Conservation (phyloP, 2,113 vertebrate genomes). For the Microtus montanus region DNA sequence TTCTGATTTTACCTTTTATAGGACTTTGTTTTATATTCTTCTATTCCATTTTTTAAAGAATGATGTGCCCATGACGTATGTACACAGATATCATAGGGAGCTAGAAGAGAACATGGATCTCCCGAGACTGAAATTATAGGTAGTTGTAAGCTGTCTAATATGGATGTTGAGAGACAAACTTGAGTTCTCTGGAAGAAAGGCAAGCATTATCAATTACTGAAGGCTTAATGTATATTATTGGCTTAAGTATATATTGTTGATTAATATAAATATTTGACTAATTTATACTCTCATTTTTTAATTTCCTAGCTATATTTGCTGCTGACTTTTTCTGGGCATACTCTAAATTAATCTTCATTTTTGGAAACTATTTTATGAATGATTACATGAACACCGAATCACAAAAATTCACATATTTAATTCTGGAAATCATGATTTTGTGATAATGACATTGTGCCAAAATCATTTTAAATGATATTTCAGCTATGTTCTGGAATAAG, state of each 20-base stretch:
- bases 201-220: neutral
- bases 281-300: neutral
- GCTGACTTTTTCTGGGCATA: neutral
- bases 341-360: neutral
- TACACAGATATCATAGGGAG: too few relatives aligned
- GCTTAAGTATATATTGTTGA: neutral
- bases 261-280: neutral
- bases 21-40: neutral
- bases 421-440: neutral
- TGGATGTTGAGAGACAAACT: neutral
- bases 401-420: neutral
- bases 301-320: neutral
- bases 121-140: neutral
- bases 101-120: neutral
- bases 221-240: neutral
- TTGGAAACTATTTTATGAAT: constrained; percentile 28
- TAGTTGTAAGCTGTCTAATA: neutral
- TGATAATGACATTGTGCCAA: neutral
- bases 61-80: too few relatives aligned
- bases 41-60: neutral
- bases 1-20: neutral
- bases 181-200: too few relatives aligned
- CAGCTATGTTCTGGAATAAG: neutral
- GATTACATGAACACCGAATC: neutral
- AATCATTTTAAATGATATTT: neutral